A percentile compares a stretch with the other conserved stretches of the same genome.
Evolutionary conservation across 2,797 vertebrate species (phyloP).

Genomic region (Picus viridis): DNA sequence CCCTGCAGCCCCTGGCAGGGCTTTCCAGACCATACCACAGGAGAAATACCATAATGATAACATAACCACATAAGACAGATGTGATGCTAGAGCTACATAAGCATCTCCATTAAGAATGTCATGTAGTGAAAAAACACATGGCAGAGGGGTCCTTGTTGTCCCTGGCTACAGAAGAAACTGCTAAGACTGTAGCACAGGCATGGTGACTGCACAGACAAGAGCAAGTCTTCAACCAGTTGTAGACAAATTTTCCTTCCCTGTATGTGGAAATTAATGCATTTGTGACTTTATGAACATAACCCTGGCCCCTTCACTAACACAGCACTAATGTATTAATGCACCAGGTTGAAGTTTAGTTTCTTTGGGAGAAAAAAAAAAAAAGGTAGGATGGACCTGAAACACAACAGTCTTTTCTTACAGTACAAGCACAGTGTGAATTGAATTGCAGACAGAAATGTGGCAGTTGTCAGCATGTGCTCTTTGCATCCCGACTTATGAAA

Average conservation of each 20-base stretch:
- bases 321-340: background rate
- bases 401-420: background rate
- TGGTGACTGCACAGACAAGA: background rate
- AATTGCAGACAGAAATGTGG: rapidly evolving
- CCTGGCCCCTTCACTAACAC: background rate
- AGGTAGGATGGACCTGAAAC: background rate
- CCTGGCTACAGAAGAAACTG: background rate
- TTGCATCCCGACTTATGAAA: background rate
- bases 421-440: background rate
- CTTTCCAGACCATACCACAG: rapidly evolving
- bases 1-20: background rate
- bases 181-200: background rate
- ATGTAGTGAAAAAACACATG: background rate
- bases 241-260: background rate
- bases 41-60: background rate
- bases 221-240: background rate
- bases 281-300: background rate
- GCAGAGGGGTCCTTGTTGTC: background rate
- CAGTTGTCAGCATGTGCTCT: background rate
- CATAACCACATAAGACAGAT: rapidly evolving
- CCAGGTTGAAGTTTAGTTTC: background rate
- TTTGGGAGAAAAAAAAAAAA: background rate
- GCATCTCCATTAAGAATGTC: background rate
- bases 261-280: background rate
- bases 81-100: background rate